These are phyloP conservation scores for Stenodera caucasica DNA, from an alignment of 2,888 invertebrate genomes.

Conservation along the genomic window DNA sequence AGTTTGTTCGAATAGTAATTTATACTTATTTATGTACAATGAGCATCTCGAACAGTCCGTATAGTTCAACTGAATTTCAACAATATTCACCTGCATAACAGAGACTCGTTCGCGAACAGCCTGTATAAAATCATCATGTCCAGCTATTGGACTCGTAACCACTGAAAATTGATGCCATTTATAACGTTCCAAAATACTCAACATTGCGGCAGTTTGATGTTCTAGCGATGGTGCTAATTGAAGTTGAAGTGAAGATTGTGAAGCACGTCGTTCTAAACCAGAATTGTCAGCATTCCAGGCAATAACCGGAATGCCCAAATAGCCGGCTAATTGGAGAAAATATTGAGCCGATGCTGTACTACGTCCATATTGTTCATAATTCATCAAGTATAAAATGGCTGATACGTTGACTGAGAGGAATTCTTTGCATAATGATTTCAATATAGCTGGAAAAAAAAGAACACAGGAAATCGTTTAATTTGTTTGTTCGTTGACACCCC, in stretches of 20 bases:
- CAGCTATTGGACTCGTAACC: constrained; percentile 90
- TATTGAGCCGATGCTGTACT: constrained; percentile 94
- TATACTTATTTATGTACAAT: background rate
- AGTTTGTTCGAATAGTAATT: background rate
- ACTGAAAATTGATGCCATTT: constrained; percentile 96
- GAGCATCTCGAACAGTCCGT: too few relatives aligned
- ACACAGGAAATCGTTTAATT: too few relatives aligned
- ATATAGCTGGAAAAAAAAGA: constrained; percentile 73
- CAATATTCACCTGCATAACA: constrained; percentile 69
- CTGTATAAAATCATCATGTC: constrained; percentile 94
- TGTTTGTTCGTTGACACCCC: too few relatives aligned
- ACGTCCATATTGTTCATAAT: constrained; percentile 90
- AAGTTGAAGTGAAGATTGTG: constrained; percentile 85
- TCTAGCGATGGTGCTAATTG: constrained; percentile 96
- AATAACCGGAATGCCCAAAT: constrained; percentile 93
- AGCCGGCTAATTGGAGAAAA: constrained; percentile 89
- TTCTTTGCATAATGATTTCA: constrained; percentile 85
- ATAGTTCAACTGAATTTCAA: background rate
- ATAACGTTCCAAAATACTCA: constrained; percentile 91
- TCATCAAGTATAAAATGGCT: constrained; percentile 92
- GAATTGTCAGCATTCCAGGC: constrained; percentile 99
- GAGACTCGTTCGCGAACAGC: constrained; percentile 86
- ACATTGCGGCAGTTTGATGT: constrained; percentile 95
- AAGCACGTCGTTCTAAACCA: constrained; percentile 72
- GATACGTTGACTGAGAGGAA: constrained; percentile 88